Evolutionary conservation across 2,113 vertebrate species (phyloP).

Genomic region (Pterophyllum scalare): DNA sequence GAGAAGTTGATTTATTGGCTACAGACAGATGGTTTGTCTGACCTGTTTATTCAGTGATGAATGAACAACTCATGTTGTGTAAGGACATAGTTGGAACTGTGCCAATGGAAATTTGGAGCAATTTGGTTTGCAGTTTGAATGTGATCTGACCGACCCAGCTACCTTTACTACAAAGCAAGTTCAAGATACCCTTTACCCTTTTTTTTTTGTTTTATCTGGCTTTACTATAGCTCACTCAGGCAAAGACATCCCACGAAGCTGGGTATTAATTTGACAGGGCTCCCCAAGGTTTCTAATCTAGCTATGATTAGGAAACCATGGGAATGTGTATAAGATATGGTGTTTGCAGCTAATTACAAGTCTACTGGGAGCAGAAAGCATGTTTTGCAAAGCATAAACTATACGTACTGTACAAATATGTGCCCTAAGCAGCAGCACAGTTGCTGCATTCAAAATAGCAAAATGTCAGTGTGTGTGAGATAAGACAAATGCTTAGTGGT

Average conservation of each 20-base stretch:
- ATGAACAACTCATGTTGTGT: not conserved
- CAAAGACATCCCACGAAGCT: not conserved
- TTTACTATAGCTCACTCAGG: no score
- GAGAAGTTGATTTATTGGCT: conserved; percentile 8
- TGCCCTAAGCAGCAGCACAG: not conserved
- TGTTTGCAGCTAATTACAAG: not conserved
- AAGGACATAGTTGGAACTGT: not conserved
- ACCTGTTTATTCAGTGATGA: not conserved
- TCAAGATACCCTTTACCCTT: not conserved
- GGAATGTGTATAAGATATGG: not conserved
- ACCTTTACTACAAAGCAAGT: not conserved
- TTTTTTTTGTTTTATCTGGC: not conserved
- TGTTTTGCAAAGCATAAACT: not conserved
- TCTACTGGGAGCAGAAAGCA: not conserved
- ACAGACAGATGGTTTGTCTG: not conserved
- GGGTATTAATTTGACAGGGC: not conserved
- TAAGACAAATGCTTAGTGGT: not conserved
- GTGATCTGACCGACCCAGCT: not conserved
- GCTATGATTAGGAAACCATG: not conserved
- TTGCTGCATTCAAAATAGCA: not conserved
- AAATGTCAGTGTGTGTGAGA: not conserved
- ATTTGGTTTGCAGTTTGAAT: not conserved
- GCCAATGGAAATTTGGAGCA: not conserved
- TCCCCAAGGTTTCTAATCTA: not conserved
- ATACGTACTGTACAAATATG: not conserved